Evolutionary conservation across 2,113 vertebrate species (phyloP).

Genomic region (Columbina picui): DNA sequence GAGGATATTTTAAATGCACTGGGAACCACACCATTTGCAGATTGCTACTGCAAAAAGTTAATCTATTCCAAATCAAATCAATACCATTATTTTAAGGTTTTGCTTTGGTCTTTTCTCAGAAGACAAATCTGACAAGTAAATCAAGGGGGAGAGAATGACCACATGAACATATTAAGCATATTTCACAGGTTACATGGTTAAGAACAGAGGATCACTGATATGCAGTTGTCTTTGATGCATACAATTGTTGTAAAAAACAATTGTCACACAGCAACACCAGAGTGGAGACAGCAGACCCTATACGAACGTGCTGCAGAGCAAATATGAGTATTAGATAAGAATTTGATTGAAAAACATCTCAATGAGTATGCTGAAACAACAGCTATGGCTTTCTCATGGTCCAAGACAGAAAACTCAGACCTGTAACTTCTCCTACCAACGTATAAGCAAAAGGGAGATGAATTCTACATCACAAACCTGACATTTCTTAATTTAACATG

Average conservation of each 20-base stretch:
- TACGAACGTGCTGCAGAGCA: rapidly evolving
- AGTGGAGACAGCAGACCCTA: neutral
- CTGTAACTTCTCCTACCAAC: neutral
- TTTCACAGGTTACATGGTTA: neutral
- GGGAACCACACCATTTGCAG: neutral
- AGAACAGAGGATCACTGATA: neutral
- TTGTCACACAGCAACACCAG: neutral
- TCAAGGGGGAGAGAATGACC: neutral
- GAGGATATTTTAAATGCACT: neutral
- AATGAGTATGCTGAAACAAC: neutral
- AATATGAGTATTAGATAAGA: rapidly evolving
- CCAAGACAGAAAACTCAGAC: neutral
- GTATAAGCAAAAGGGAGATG: neutral
- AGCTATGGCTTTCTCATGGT: neutral
- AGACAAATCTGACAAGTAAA: neutral
- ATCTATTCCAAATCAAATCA: neutral
- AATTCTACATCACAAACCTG: neutral
- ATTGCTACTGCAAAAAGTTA: neutral
- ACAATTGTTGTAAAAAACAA: neutral
- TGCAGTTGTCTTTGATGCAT: rapidly evolving
- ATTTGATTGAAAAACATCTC: neutral
- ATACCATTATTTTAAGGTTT: neutral
- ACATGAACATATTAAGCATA: neutral
- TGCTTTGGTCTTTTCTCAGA: neutral
- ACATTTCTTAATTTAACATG: neutral